Evolutionary conservation across 2,888 invertebrate genomes (phyloP).

Genomic region (Teleogryllus oceanicus): DNA sequence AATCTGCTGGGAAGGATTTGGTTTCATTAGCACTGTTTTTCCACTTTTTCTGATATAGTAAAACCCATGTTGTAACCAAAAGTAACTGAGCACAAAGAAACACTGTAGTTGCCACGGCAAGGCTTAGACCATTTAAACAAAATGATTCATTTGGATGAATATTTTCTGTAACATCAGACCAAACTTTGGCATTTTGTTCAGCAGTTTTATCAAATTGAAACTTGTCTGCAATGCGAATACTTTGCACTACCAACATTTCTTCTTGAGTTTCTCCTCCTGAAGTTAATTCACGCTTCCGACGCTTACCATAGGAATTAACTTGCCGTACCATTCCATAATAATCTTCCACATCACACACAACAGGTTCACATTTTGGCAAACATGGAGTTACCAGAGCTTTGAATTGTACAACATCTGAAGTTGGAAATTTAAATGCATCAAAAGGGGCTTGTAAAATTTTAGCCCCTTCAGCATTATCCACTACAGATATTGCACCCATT

Average conservation of each 20-base stretch:
- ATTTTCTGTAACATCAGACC: not conserved
- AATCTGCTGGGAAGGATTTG: not conserved
- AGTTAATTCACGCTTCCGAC: constrained; percentile 56
- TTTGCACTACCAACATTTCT: constrained; percentile 42
- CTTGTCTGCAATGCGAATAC: constrained; percentile 42
- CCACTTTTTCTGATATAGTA: constrained; percentile 40
- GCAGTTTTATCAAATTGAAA: constrained; percentile 39
- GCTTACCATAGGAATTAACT: constrained; percentile 77
- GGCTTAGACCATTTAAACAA: constrained; percentile 43
- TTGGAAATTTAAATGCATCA: constrained; percentile 49
- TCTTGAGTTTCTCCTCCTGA: constrained; percentile 35
- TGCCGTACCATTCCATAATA: constrained; percentile 45
- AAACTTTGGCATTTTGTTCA: constrained; percentile 1
- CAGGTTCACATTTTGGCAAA: constrained; percentile 45
- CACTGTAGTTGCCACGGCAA: constrained; percentile 42
- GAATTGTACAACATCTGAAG: constrained; percentile 48
- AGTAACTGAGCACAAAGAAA: constrained; percentile 44
- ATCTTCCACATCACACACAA: constrained; percentile 44
- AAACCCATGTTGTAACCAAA: constrained; percentile 42
- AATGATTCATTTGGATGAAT: not conserved
- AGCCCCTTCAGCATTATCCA: constrained; percentile 37
- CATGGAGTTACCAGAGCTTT: constrained; percentile 47
- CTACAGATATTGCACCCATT: constrained; percentile 45
- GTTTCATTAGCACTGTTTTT: constrained; percentile 20
- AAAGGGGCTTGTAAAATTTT: constrained; percentile 45